phyloP scores from a whole-genome alignment of 2,113 vertebrate species.

The Lynx canadensis region DNA sequence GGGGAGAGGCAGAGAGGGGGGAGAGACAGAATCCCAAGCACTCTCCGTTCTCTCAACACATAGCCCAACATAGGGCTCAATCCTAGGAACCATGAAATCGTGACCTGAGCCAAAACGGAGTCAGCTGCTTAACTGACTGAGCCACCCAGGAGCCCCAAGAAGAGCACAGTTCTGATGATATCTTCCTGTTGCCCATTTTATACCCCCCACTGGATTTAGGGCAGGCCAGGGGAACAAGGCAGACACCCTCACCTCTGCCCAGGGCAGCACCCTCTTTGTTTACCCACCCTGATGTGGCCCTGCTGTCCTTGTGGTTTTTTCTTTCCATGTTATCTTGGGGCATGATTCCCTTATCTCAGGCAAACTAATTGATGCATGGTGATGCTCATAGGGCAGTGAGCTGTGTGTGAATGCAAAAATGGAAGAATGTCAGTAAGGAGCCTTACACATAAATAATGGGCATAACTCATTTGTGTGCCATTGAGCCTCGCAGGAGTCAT shows the following conservation, averaged over 20 bases:
- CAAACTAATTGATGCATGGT: not conserved
- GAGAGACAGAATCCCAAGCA: not conserved
- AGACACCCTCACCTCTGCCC: not conserved
- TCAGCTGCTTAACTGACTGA: not conserved
- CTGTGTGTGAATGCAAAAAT: not conserved
- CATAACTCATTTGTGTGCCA: not conserved
- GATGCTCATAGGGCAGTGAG: accelerated
- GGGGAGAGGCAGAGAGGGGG: not conserved
- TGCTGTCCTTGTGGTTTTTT: not conserved
- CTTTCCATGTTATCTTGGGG: not conserved
- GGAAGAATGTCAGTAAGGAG: not conserved
- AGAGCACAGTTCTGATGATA: not conserved
- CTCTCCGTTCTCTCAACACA: accelerated
- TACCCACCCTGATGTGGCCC: not conserved
- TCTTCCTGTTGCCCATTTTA: not conserved
- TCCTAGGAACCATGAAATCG: not conserved
- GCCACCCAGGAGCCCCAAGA: not conserved
- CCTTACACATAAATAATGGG: not conserved
- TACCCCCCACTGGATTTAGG: not conserved
- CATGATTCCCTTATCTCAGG: constrained; percentile 7
- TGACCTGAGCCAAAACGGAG: not conserved
- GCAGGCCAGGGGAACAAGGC: not conserved
- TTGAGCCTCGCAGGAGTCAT: not conserved
- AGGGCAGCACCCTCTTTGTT: not conserved
- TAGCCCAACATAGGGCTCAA: not conserved